Conservation (phyloP, 2,888 invertebrate genomes). For the Pandemis corylana region DNA sequence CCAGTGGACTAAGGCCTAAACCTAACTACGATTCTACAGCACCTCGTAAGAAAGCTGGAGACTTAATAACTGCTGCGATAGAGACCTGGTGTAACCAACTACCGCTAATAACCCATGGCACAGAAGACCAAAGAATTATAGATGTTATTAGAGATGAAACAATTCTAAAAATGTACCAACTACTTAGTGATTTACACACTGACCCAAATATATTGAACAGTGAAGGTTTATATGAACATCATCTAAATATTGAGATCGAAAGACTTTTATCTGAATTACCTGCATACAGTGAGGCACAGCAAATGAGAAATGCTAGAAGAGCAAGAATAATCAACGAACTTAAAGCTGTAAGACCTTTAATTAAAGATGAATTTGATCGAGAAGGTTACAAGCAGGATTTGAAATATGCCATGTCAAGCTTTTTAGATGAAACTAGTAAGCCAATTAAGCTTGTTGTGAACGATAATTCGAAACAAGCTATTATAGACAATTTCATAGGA, state of each 20-base stretch:
- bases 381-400: slow-evolving; percentile 61
- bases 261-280: slow-evolving; percentile 54
- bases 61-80: slow-evolving; percentile 59
- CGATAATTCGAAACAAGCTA: slow-evolving; percentile 56
- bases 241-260: slow-evolving; percentile 62
- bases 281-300: slow-evolving; percentile 49
- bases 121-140: slow-evolving; percentile 48
- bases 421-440: slow-evolving; percentile 53
- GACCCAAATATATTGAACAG: slow-evolving; percentile 58
- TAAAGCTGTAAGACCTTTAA: slow-evolving; percentile 55
- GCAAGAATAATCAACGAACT: slow-evolving; percentile 55
- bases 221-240: slow-evolving; percentile 55
- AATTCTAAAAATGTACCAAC: slow-evolving; percentile 61
- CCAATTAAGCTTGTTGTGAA: slow-evolving; percentile 47
- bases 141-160: slow-evolving; percentile 55
- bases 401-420: slow-evolving; percentile 52
- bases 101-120: slow-evolving; percentile 51
- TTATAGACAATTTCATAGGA: slow-evolving; percentile 63
- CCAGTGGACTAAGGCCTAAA: slow-evolving; percentile 43
- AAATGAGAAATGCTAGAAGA: slow-evolving; percentile 53
- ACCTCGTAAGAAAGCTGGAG: slow-evolving; percentile 55
- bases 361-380: slow-evolving; percentile 57
- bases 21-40: slow-evolving; percentile 43
- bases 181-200: slow-evolving; percentile 64
- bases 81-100: slow-evolving; percentile 64